Conservation (phyloP, 2,888 invertebrate species). For the Cantharis rustica region DNA sequence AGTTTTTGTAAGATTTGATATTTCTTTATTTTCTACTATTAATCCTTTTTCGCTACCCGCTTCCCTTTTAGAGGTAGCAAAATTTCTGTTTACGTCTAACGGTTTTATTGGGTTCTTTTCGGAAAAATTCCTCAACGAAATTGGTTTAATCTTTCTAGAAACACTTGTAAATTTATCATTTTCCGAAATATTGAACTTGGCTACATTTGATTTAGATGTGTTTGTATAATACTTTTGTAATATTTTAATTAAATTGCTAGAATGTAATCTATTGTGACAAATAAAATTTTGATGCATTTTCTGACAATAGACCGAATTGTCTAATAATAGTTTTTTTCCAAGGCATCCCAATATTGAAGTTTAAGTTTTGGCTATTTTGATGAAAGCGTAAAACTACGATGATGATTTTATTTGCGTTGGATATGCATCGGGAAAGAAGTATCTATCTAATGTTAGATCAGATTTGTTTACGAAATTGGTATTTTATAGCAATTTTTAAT, state of each 20-base stretch:
- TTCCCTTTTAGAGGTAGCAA: neutral
- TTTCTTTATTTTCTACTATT: neutral
- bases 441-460: too few species aligned
- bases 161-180: neutral
- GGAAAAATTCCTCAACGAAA: neutral
- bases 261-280: conserved; percentile 1
- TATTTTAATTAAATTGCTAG: neutral
- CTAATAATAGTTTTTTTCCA: neutral
- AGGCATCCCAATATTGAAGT: neutral
- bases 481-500: too few species aligned
- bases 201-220: neutral
- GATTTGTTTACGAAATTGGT: too few species aligned
- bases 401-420: too few species aligned
- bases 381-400: neutral
- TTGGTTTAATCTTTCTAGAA: neutral
- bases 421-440: too few species aligned
- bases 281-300: conserved; percentile 12
- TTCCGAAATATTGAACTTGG: neutral
- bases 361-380: neutral
- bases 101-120: neutral
- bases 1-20: neutral
- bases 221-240: neutral
- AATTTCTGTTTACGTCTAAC: neutral
- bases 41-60: neutral
- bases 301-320: neutral